Evolutionary conservation across 2,797 vertebrate genomes (phyloP).

Genomic region (Esox lucius): DNA sequence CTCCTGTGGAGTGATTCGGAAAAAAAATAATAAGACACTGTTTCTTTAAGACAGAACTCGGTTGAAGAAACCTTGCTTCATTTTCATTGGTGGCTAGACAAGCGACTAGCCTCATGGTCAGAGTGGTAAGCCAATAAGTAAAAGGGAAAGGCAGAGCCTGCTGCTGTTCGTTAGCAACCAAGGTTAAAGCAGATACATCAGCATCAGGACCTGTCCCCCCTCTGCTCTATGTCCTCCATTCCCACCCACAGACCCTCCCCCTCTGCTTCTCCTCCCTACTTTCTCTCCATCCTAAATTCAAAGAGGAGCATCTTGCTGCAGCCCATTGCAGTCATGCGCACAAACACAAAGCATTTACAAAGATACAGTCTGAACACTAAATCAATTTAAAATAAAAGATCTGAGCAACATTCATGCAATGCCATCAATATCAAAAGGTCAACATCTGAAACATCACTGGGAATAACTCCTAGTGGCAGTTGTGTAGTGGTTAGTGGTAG

Average conservation of each 20-base stretch:
- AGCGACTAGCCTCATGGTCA: conserved; percentile 76
- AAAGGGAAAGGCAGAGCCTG: conserved; percentile 75
- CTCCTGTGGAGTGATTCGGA: conserved; percentile 42
- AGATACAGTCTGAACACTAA: not conserved
- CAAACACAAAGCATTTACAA: not conserved
- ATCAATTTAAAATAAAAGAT: not conserved
- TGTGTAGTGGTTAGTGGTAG: not conserved
- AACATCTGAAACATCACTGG: not conserved
- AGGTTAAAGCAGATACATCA: conserved; percentile 81
- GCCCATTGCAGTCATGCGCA: not conserved
- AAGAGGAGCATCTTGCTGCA: not conserved
- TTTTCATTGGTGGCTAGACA: conserved; percentile 69
- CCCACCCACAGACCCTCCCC: conserved; percentile 50
- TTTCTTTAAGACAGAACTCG: conserved; percentile 70
- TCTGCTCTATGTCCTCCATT: conserved; percentile 40
- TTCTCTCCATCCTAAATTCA: conserved; percentile 11
- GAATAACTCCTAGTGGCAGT: not conserved
- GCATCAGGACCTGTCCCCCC: conserved; percentile 70
- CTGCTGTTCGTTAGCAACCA: conserved; percentile 82
- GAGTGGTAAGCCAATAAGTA: conserved; percentile 72
- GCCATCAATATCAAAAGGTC: not conserved
- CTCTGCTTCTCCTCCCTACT: conserved; percentile 20
- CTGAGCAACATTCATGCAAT: not conserved
- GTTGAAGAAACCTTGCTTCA: conserved; percentile 58
- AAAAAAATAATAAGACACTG: conserved; percentile 44